Evolutionary conservation across 2,113 vertebrate genomes (phyloP).

Genomic region (Paraplagusia blochii): DNA sequence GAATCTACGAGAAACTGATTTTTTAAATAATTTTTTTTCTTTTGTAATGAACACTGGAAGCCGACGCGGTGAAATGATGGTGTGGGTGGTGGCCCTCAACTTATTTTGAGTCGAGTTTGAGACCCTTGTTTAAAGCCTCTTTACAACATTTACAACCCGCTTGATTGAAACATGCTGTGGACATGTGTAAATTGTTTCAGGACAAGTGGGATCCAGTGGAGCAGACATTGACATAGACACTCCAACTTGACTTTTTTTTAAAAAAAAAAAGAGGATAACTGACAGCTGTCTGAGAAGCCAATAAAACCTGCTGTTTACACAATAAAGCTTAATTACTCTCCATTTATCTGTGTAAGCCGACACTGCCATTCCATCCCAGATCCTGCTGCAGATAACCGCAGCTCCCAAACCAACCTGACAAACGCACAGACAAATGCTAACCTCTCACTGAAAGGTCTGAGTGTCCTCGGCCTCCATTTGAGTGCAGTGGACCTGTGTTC

Average conservation of each 20-base stretch:
- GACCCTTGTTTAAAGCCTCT: slow-evolving; percentile 53
- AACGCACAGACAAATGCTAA: slow-evolving; percentile 56
- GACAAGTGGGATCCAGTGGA: slow-evolving; percentile 29
- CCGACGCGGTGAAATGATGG: no score
- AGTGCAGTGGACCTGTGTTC: slow-evolving; percentile 58
- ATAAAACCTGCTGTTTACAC: slow-evolving; percentile 53
- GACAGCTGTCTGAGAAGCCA: slow-evolving; percentile 37
- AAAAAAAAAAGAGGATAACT: slow-evolving; percentile 32
- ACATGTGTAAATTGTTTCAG: slow-evolving; percentile 33
- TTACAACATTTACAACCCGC: slow-evolving; percentile 48
- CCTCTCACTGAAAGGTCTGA: slow-evolving; percentile 57
- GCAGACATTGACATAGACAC: slow-evolving; percentile 60
- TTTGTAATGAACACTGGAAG: no score
- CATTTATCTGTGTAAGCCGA: slow-evolving; percentile 57
- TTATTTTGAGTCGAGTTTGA: no score
- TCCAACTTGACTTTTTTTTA: slow-evolving; percentile 65
- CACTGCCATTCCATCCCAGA: slow-evolving; percentile 47
- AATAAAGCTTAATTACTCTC: slow-evolving; percentile 56
- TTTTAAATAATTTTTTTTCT: no score
- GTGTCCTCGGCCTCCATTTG: slow-evolving; percentile 57
- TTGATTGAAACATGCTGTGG: slow-evolving; percentile 32
- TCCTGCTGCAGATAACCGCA: slow-evolving; percentile 48
- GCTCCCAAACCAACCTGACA: slow-evolving; percentile 40
- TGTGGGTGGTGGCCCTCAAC: no score
- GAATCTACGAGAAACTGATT: no score